Conservation (phyloP, 2,113 vertebrate species). For the Chaenocephalus aceratus region DNA sequence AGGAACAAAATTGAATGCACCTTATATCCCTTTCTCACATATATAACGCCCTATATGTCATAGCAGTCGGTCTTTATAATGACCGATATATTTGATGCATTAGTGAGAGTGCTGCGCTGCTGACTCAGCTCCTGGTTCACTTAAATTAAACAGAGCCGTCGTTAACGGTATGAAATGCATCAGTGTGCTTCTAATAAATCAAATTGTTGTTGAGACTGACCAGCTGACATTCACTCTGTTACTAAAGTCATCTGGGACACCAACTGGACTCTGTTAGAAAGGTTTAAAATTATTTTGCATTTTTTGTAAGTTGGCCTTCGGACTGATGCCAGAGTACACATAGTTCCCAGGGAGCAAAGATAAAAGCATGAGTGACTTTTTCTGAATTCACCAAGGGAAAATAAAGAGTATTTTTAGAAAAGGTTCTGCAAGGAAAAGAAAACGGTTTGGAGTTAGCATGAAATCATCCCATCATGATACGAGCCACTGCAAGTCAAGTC, state of each 20-base stretch:
- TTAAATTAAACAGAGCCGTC: too few relatives aligned
- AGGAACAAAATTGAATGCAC: too few relatives aligned
- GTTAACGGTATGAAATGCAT: neutral
- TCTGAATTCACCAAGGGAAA: slow-evolving; percentile 4
- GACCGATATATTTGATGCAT: neutral
- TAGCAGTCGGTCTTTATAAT: neutral
- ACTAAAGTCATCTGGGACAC: neutral
- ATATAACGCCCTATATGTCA: neutral
- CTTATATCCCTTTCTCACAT: neutral
- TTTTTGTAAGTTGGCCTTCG: slow-evolving; percentile 1
- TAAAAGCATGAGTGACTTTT: slow-evolving; percentile 25
- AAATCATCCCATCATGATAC: slow-evolving; percentile 4
- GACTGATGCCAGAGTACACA: slow-evolving; percentile 4
- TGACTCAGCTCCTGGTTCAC: too few relatives aligned
- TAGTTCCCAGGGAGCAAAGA: slow-evolving; percentile 6
- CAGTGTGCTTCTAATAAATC: neutral
- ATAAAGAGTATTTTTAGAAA: slow-evolving; percentile 41
- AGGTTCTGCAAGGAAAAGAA: neutral
- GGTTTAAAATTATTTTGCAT: neutral
- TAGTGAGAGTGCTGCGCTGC: too few relatives aligned
- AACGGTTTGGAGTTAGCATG: slow-evolving; percentile 4
- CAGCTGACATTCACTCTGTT: too few relatives aligned
- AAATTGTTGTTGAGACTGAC: too few relatives aligned
- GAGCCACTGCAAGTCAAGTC: neutral
- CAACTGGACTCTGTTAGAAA: too few relatives aligned